These are phyloP conservation scores for roundworm (Caenorhabditis elegans) DNA, from an alignment of 1,140 invertebrate genomes.

Conservation along the genomic window DNA sequence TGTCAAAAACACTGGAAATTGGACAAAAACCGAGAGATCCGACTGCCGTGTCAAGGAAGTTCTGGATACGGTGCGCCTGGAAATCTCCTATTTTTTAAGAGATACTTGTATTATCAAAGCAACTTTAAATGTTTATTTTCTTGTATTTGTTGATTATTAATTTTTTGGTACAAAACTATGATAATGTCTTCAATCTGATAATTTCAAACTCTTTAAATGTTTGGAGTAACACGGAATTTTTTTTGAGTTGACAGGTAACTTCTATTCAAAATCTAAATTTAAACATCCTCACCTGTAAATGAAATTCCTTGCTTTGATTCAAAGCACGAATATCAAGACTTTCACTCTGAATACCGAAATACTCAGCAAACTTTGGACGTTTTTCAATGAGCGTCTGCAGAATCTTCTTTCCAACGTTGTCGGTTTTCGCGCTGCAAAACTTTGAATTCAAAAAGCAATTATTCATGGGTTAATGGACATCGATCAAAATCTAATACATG, in stretches of 20 bases:
- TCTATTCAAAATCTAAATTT: background rate
- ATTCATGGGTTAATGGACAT: background rate
- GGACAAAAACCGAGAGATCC: constrained; percentile 53
- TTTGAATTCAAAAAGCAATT: background rate
- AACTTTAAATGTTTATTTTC: no score
- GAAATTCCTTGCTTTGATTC: constrained; percentile 48
- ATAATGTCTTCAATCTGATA: no score
- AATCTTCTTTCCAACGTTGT: constrained; percentile 53
- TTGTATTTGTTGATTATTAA: no score
- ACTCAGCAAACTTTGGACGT: constrained; percentile 53
- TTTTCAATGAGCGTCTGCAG: constrained; percentile 49
- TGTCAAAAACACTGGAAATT: constrained; percentile 49
- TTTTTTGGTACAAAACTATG: no score
- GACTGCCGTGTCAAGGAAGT: constrained; percentile 52
- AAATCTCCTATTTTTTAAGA: background rate
- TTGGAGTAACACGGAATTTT: no score
- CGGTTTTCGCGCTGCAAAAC: constrained; percentile 51
- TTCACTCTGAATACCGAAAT: constrained; percentile 52
- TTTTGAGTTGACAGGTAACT: no score
- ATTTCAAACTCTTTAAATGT: no score
- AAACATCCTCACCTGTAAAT: constrained; percentile 41
- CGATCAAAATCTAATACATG: constrained; percentile 6
- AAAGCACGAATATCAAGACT: constrained; percentile 40
- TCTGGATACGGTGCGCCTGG: constrained; percentile 53
- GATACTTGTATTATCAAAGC: background rate